Evolutionary conservation across 2,797 vertebrate species (phyloP).

Genomic region (Pseudopleuronectes americanus): DNA sequence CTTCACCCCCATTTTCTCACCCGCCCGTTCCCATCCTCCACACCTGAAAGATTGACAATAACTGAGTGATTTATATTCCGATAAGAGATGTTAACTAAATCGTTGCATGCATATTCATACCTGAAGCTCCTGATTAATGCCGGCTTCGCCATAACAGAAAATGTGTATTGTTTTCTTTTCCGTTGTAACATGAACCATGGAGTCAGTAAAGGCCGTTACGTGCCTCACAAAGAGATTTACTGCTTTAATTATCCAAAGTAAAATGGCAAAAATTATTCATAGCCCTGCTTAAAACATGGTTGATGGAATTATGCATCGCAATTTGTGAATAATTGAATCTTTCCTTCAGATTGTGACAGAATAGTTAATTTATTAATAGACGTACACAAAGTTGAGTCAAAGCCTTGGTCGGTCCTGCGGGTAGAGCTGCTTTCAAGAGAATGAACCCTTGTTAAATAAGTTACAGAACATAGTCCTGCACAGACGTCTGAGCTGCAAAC

Average conservation of each 20-base stretch:
- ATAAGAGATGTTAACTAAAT: constrained; percentile 83
- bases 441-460: constrained; percentile 86
- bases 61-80: constrained; percentile 82
- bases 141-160: constrained; percentile 72
- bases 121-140: constrained; percentile 78
- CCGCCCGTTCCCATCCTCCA: constrained; percentile 58
- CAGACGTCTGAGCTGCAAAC: constrained; percentile 78
- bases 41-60: constrained; percentile 80
- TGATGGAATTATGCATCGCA: constrained; percentile 84
- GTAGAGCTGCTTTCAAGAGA: constrained; percentile 84
- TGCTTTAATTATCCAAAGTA: constrained; percentile 85
- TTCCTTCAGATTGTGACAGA: constrained; percentile 86
- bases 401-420: constrained; percentile 81
- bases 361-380: constrained; percentile 88
- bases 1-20: constrained; percentile 48
- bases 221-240: constrained; percentile 83
- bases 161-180: constrained; percentile 76
- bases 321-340: constrained; percentile 87
- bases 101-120: constrained; percentile 81
- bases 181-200: constrained; percentile 69
- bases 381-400: constrained; percentile 85
- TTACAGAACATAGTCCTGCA: constrained; percentile 77
- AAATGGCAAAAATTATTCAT: constrained; percentile 84
- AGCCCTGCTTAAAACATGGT: constrained; percentile 83
- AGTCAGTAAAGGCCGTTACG: constrained; percentile 72